phyloP scores from a whole-genome alignment of 2,888 invertebrate species.

The Erebia ligea region DNA sequence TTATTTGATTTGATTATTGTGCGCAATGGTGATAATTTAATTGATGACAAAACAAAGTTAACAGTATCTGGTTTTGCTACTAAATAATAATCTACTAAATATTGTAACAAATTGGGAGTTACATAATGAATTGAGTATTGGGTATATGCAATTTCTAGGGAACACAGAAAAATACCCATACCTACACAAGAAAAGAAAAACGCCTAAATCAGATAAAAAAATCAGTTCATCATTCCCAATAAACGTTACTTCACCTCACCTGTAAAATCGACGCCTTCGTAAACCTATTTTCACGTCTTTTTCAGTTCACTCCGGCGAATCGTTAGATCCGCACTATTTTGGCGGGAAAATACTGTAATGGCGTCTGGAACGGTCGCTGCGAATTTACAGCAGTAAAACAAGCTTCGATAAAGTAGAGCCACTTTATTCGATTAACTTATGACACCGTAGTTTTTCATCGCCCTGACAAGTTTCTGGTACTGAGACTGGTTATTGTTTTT shows the following conservation, averaged over 20 bases:
- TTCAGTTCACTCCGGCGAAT: constrained; percentile 12
- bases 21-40: too few species aligned
- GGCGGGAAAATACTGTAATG: constrained; percentile 30
- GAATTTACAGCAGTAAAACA: constrained; percentile 14
- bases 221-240: background rate
- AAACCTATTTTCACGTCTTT: constrained; percentile 21
- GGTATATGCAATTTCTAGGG: background rate
- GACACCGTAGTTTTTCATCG: background rate
- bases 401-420: background rate
- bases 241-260: background rate
- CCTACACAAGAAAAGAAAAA: background rate
- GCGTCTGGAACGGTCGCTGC: constrained; percentile 19
- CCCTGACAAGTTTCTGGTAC: too few species aligned
- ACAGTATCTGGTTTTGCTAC: too few species aligned
- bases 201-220: background rate
- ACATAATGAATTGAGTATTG: too few species aligned
- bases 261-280: background rate
- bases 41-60: too few species aligned
- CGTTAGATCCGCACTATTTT: constrained; percentile 27
- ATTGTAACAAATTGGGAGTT: too few species aligned
- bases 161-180: background rate
- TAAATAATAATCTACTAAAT: too few species aligned
- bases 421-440: constrained; percentile 12
- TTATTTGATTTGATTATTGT: too few species aligned
- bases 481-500: too few species aligned